Conservation (phyloP, 2,797 vertebrate genomes). For the Sebastes elongatus region DNA sequence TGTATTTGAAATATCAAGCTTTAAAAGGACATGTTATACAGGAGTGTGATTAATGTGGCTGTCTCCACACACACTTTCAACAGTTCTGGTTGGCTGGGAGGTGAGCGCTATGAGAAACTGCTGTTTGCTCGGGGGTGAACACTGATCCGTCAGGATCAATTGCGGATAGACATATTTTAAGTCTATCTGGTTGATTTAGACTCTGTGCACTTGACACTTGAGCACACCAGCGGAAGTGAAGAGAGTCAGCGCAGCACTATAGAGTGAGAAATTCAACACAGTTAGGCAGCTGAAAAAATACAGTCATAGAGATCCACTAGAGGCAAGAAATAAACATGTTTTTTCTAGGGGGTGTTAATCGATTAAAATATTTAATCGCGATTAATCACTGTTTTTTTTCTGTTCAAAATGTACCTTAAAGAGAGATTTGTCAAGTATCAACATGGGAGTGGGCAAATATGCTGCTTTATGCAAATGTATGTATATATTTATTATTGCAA, state of each 20-base stretch:
- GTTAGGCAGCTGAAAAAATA: constrained; percentile 17
- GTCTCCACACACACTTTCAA: constrained; percentile 43
- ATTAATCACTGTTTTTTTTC: no score
- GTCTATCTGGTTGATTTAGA: constrained; percentile 60
- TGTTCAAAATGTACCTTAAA: no score
- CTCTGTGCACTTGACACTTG: constrained; percentile 57
- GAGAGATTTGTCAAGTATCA: no score
- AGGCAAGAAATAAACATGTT: background rate
- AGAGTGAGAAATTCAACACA: constrained; percentile 57
- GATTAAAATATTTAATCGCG: no score
- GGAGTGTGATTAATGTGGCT: constrained; percentile 55
- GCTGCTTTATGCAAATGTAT: no score
- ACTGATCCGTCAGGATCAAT: constrained; percentile 65
- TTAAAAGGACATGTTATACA: constrained; percentile 50
- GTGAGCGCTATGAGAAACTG: constrained; percentile 54
- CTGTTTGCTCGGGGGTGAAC: constrained; percentile 56
- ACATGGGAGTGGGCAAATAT: no score
- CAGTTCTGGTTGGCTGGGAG: constrained; percentile 39
- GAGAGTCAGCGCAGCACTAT: constrained; percentile 7
- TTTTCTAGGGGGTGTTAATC: background rate
- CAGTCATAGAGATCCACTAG: background rate
- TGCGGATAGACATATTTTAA: constrained; percentile 59
- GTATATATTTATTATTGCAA: no score
- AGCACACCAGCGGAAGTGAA: constrained; percentile 46
- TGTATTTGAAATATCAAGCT: constrained; percentile 56